These are phyloP conservation scores for Theristicus caerulescens DNA, from an alignment of 2,113 vertebrate species.

Conservation along the genomic window DNA sequence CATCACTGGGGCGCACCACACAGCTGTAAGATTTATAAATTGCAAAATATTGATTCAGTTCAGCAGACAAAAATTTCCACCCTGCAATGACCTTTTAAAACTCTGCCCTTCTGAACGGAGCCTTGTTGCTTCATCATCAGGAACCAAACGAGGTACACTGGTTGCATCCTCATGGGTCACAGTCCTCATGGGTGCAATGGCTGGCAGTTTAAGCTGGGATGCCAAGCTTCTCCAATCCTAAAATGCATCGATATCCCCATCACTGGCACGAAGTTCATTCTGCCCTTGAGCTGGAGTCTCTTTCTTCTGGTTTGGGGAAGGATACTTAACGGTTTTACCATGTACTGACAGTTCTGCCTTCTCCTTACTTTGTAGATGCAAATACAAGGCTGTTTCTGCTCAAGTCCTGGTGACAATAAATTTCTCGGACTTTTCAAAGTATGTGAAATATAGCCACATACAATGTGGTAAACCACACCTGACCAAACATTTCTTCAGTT, in stretches of 20 bases:
- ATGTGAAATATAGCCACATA: not conserved
- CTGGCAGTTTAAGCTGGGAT: not conserved
- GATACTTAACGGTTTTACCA: not conserved
- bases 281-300: not conserved
- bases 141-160: not conserved
- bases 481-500: not conserved
- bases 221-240: not conserved
- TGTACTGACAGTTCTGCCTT: not conserved
- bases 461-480: not conserved
- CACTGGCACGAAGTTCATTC: not conserved
- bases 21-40: not conserved
- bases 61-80: not conserved
- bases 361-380: not conserved
- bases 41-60: not conserved
- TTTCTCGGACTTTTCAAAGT: not conserved
- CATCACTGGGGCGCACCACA: not conserved
- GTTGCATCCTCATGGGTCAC: not conserved
- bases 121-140: not conserved
- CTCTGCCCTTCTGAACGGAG: not conserved
- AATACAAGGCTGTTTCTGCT: not conserved
- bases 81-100: not conserved
- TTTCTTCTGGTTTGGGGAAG: not conserved
- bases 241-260: not conserved
- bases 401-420: rapidly evolving
- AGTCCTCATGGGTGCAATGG: not conserved